phyloP scores from a whole-genome alignment of 2,113 vertebrate species.

The Thymallus thymallus region DNA sequence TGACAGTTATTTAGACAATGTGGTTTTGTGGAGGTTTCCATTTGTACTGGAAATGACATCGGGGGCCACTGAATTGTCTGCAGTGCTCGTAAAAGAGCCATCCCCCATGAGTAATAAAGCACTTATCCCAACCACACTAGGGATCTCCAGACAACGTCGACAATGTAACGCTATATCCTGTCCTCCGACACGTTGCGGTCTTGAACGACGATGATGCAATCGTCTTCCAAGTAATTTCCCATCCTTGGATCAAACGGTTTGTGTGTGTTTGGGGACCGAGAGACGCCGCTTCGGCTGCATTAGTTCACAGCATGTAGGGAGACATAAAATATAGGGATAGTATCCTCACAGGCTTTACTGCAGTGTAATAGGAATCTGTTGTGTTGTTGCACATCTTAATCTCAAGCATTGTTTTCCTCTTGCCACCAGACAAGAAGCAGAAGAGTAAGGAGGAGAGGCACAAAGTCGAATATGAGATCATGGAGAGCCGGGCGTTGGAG shows the following conservation, averaged over 20 bases:
- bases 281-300: not conserved
- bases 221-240: not conserved
- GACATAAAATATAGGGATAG: not conserved
- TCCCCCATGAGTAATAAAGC: not conserved
- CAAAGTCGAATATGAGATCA: slow-evolving; percentile 67
- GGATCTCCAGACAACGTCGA: not conserved
- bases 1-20: not conserved
- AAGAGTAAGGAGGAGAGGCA: slow-evolving; percentile 56
- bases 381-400: not conserved
- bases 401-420: not conserved
- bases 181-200: not conserved
- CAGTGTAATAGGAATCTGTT: not conserved
- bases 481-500: slow-evolving; percentile 63
- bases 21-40: not conserved
- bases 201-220: slow-evolving; percentile 9
- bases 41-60: not conserved
- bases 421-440: slow-evolving; percentile 63
- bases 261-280: not conserved
- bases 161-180: not conserved
- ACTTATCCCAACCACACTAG: not conserved
- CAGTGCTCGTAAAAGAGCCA: not conserved
- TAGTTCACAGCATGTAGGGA: not conserved
- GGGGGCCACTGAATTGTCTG: not conserved
- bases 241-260: slow-evolving; percentile 1
- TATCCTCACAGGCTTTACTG: not conserved